Evolutionary conservation across 2,113 vertebrate species (phyloP), one percentile per base, ranked within the genome.

Genomic region (Oncorhynchus gorbuscha): DNA sequence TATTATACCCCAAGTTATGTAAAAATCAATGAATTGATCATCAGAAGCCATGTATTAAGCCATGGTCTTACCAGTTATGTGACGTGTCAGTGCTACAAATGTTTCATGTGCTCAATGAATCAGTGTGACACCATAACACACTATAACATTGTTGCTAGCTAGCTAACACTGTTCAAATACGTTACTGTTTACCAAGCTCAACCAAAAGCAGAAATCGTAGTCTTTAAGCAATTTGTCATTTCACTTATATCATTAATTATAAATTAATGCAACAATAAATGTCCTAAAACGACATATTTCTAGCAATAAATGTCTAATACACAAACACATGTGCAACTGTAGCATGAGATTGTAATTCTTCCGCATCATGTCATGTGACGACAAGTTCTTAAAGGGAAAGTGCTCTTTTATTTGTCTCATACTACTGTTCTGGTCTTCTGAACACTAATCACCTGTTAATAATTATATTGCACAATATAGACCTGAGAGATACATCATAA

Each of bases 351-450:
- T 22, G 20, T 62, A 62, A 2, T 48, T 49, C 45, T 24, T 70
- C 69, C 45, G 69, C 4, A n/a, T 70, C 45, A 51, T 24, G 69
- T 51, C 69, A 70, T 49, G 45, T 70, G 69, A 70, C 11, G 4
- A 66, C 26, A 67, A 30, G 26, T 28, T 30, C 14, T 67, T 28
- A 67, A 67, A 67, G 65, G 65, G 26, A 28, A 26, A 28, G 65
- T 67, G 22, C 24, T 67, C 4, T 67, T 67, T 22, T 26, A 18
- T 64, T 26, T 28, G 13, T 67, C 65, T 18, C 51, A 55, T 0
- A 2, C 51, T 16, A 2, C 51, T 55, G 59, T 62, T 62, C 20
- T 62, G n/a, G 4, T 62, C 51, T 18, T 14, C 51, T 16, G 16
- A 55, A 5, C 16, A 55, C 16, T 18, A 55, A 55, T 16, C 16